Conservation (phyloP, 92 coral and sea anemone genomes). For the Blastomussa wellsi region DNA sequence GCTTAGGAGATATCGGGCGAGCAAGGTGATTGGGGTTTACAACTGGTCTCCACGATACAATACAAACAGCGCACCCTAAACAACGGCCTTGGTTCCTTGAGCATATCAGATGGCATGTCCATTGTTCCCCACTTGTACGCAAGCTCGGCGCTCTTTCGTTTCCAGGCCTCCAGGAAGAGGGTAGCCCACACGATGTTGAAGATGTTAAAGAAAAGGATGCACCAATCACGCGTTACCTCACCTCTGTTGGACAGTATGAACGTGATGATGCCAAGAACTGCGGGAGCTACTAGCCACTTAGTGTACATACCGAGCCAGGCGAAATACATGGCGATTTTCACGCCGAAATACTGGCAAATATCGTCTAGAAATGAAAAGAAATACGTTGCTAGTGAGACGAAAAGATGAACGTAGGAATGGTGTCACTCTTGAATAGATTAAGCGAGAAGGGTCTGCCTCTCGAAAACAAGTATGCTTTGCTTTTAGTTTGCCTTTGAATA, state of each 20-base stretch:
- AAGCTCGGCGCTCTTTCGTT: slow-evolving; percentile 95
- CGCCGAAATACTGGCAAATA: slow-evolving; percentile 94
- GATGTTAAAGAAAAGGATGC: slow-evolving; percentile 90
- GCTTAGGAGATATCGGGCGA: not conserved
- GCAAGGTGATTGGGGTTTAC: not conserved
- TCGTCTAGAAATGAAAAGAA: slow-evolving; percentile 64
- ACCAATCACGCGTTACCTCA: slow-evolving; percentile 97
- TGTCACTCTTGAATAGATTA: too few species aligned
- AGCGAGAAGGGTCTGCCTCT: too few species aligned
- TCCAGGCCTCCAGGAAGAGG: slow-evolving; percentile 98
- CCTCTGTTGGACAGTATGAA: slow-evolving; percentile 87
- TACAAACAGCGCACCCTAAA: slow-evolving; percentile 60
- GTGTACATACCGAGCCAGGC: slow-evolving; percentile 99
- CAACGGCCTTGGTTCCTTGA: slow-evolving; percentile 93
- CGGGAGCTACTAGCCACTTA: slow-evolving; percentile 97
- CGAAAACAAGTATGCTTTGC: too few species aligned
- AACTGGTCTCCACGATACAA: too few species aligned
- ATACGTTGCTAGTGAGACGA: not conserved
- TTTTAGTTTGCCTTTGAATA: not conserved
- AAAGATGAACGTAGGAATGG: not conserved
- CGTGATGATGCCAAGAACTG: slow-evolving; percentile 90
- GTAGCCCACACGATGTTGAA: slow-evolving; percentile 99
- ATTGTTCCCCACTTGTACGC: slow-evolving; percentile 99
- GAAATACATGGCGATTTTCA: slow-evolving; percentile 99
- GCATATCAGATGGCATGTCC: slow-evolving; percentile 98